phyloP scores from a whole-genome alignment of 2,888 invertebrate genomes.

The Ophioninae sp. region DNA sequence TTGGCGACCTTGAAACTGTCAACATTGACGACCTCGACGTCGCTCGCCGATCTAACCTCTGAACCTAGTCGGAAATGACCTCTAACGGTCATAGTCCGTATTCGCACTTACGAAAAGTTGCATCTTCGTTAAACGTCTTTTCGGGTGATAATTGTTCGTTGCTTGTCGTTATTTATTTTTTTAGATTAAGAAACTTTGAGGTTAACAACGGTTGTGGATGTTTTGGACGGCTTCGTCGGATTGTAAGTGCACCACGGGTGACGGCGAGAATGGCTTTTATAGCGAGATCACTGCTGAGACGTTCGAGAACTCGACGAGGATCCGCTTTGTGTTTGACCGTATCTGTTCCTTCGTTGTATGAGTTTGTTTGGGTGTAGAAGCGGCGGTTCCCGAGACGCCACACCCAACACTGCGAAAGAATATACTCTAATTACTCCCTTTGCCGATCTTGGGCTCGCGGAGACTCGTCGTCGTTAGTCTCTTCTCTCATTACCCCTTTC shows the following conservation, averaged over 20 bases:
- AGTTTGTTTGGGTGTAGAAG: conserved; percentile 12
- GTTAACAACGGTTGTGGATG: conserved; percentile 43
- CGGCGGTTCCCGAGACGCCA: conserved; percentile 64
- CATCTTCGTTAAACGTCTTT: conserved; percentile 44
- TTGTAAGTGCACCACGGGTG: conserved; percentile 62
- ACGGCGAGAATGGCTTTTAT: conserved; percentile 65
- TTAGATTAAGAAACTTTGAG: conserved; percentile 9
- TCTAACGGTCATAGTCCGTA: not conserved
- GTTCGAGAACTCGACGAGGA: conserved; percentile 51
- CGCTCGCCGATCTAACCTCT: too few species aligned
- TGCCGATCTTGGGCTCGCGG: conserved; percentile 33
- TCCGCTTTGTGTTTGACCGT: conserved; percentile 44
- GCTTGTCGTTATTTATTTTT: conserved; percentile 8
- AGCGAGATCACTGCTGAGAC: conserved; percentile 53
- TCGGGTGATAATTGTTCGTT: not conserved
- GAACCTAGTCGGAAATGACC: too few species aligned
- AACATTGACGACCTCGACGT: not conserved
- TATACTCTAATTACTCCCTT: conserved; percentile 66
- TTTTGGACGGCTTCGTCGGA: conserved; percentile 59
- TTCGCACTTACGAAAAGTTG: conserved; percentile 59
- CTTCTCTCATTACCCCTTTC: conserved; percentile 63
- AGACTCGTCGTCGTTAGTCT: conserved; percentile 59
- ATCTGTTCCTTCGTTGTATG: conserved; percentile 3
- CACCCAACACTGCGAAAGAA: conserved; percentile 56
- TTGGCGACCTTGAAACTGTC: too few species aligned